Percentiles rank a stretch among this genome's conserved stretches.
Evolutionary conservation across 2,797 vertebrate genomes (phyloP).

Genomic region (Typhlichthys subterraneus): DNA sequence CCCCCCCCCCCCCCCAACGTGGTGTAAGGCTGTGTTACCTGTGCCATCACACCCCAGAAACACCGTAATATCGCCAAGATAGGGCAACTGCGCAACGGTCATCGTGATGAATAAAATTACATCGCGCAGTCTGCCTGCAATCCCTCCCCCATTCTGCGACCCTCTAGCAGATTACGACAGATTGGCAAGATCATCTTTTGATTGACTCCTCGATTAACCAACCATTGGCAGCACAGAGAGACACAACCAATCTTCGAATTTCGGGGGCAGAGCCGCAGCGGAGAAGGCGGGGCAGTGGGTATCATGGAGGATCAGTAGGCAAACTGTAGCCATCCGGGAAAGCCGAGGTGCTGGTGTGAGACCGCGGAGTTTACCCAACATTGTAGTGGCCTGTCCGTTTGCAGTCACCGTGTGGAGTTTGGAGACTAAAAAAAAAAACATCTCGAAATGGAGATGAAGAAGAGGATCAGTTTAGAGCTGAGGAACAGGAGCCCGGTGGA

Average conservation of each 20-base stretch:
- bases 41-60: conserved; percentile 30
- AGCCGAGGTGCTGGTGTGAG: conserved; percentile 72
- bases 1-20: no score
- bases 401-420: not conserved
- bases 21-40: conserved; percentile 20
- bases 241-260: conserved; percentile 60
- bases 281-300: conserved; percentile 86
- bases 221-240: conserved; percentile 30
- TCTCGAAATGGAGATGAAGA: conserved; percentile 90
- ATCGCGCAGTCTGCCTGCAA: not conserved
- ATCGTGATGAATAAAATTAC: conserved; percentile 36
- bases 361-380: conserved; percentile 59
- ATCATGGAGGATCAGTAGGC: conserved; percentile 95
- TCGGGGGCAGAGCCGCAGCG: conserved; percentile 64
- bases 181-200: conserved; percentile 42
- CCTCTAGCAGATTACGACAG: conserved; percentile 61
- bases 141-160: conserved; percentile 25
- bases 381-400: conserved; percentile 19
- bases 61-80: conserved; percentile 48
- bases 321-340: conserved; percentile 82
- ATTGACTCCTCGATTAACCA: conserved; percentile 46
- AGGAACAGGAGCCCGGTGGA: conserved; percentile 86
- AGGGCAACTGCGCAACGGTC: conserved; percentile 50
- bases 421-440: not conserved
- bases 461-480: conserved; percentile 89